phyloP scores from a whole-genome alignment of 2,113 vertebrate species.

The Nothocercus julius region DNA sequence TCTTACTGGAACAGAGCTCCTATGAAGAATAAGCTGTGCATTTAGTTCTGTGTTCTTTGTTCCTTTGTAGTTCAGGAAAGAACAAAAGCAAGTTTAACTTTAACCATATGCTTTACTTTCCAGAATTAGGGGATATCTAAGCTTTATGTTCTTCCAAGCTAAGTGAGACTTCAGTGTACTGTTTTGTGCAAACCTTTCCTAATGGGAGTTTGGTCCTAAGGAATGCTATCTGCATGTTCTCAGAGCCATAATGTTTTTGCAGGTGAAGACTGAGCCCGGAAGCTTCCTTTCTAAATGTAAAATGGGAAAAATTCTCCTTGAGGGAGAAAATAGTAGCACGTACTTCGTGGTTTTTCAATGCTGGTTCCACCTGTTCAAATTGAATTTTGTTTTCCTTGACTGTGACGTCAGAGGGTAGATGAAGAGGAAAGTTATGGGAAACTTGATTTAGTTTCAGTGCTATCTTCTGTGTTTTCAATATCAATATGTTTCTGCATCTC shows the following conservation, averaged over 20 bases:
- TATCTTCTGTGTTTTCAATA: not conserved
- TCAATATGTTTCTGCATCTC: not conserved
- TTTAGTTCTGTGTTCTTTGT: not conserved
- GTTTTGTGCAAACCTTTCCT: not conserved
- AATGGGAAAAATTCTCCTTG: not conserved
- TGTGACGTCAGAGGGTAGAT: not conserved
- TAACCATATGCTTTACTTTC: conserved; percentile 4
- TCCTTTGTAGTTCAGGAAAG: not conserved
- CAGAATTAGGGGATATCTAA: not conserved
- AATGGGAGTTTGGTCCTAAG: not conserved
- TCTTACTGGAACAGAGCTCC: not conserved
- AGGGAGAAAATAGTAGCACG: not conserved
- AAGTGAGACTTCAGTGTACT: not conserved
- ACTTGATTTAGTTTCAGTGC: not conserved
- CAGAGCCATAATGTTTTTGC: not conserved
- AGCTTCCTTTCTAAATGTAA: not conserved
- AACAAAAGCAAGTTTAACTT: conserved; percentile 30
- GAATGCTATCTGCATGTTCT: not conserved
- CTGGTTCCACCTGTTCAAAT: not conserved
- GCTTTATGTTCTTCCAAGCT: not conserved
- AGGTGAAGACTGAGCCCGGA: not conserved
- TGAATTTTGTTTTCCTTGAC: not conserved
- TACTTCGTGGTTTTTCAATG: not conserved
- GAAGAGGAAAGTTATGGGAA: not conserved
- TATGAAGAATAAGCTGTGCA: not conserved